Base-by-base conservation (phyloP, 2,797 vertebrate genomes). In the Sebastes kiyomatsui region DNA sequence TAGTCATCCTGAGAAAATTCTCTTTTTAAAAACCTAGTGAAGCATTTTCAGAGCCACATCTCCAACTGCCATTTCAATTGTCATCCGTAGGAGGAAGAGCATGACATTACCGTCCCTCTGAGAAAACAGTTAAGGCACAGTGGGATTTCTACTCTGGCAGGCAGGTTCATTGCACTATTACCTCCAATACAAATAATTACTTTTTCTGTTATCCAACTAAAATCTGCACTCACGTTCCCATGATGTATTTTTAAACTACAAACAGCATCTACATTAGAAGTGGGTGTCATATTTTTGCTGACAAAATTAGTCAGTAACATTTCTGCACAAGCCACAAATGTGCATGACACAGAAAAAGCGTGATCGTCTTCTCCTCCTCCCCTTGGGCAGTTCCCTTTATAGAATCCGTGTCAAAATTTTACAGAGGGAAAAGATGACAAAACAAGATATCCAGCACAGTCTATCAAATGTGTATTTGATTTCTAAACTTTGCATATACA, bases 341-440 rank as follows among this genome's bases (percentile, higher is more conserved):
- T 81, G 46, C 59, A 56, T 75, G 74, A 66, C 59, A 83, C 55
- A 83, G 35, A 88, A 77, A 83, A 84, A 22, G 30, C 38, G 42
- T 60, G n/a, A 68, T 54, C 2, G 30, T 72, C 23, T 84, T 79
- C 10, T 58, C 8, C 55, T 77, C 9, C 49, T 81, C 42, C 83
- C 86, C 59, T 22, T 13, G n/a, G 69, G 79, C 84, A 77, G 27
- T 66, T 87, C 75, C 46, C 10, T 72, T 86, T 80, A 79, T 82
- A 81, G 73, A 85, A 30, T 86, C 60, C 60, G 55, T 66, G 71
- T 87, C 49, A 73, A 56, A 54, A 79, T 73, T 87, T 82, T 54
- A 83, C 70, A 62, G 35, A 68, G 6, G 14, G 25, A 76, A 69
- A 42, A 49, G 20, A 72, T 30, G 46, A 79, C 42, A 73, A 72